These are phyloP conservation scores for Acromyrmex echinatior DNA, from an alignment of 1,140 invertebrate species.

Conservation along the genomic window DNA sequence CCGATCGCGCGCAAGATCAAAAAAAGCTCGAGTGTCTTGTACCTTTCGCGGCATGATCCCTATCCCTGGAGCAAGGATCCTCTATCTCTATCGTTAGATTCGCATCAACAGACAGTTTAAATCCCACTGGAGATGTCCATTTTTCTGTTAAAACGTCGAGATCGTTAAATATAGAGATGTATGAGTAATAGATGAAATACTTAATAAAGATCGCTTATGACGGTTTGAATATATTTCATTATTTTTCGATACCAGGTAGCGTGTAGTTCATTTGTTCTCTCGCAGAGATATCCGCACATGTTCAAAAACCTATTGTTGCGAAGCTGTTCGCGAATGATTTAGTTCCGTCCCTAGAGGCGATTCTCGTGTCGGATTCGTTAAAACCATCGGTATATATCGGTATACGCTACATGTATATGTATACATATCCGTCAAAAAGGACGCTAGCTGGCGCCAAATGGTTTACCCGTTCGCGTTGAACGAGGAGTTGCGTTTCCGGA, in stretches of 20 bases:
- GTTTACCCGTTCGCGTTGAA: slow-evolving; percentile 49
- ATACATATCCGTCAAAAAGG: slow-evolving; percentile 18
- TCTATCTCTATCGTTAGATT: background rate
- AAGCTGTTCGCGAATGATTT: slow-evolving; percentile 38
- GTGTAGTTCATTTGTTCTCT: slow-evolving; percentile 21
- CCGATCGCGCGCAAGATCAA: slow-evolving; percentile 60
- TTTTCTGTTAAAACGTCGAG: background rate
- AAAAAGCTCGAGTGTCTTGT: slow-evolving; percentile 47
- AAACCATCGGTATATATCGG: slow-evolving; percentile 9
- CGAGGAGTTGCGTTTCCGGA: slow-evolving; percentile 43
- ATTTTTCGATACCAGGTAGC: slow-evolving; percentile 1
- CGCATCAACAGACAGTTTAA: background rate
- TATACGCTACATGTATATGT: background rate
- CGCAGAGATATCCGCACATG: background rate
- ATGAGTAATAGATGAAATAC: background rate
- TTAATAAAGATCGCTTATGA: background rate
- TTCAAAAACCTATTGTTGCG: slow-evolving; percentile 25
- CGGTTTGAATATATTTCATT: slow-evolving; percentile 29
- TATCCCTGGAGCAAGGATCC: background rate
- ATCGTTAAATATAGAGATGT: background rate
- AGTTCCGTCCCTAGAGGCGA: slow-evolving; percentile 30
- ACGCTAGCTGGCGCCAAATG: background rate
- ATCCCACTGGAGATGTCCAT: background rate
- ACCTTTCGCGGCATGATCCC: background rate
- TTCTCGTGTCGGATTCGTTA: slow-evolving; percentile 48